Conservation (phyloP, 1,140 invertebrate genomes). For the Magallana gigas region DNA sequence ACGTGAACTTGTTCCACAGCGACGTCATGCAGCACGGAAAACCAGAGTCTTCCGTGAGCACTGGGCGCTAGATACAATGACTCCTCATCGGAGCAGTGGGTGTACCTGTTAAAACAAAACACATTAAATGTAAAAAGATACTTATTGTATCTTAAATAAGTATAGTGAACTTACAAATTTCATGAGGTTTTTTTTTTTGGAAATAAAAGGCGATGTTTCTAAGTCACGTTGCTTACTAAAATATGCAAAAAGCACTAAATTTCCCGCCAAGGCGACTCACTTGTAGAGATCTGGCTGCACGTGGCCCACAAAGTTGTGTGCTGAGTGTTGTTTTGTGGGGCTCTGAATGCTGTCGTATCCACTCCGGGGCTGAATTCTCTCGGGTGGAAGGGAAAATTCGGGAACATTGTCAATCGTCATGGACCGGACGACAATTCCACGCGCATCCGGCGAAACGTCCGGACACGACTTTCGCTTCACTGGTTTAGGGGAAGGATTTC, state of each 20-base stretch:
- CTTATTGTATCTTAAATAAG: too few species aligned
- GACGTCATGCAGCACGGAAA: slow-evolving; percentile 68
- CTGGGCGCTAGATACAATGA: slow-evolving; percentile 57
- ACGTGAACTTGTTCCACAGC: slow-evolving; percentile 70
- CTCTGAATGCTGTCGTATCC: slow-evolving; percentile 43
- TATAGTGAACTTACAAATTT: too few species aligned
- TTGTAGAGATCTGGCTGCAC: slow-evolving; percentile 71
- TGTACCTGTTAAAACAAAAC: slow-evolving; percentile 43
- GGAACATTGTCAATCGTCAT: slow-evolving; percentile 68
- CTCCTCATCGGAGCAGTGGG: slow-evolving; percentile 63
- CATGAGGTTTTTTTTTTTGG: too few species aligned
- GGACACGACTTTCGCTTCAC: slow-evolving; percentile 67
- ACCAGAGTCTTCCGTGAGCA: slow-evolving; percentile 71
- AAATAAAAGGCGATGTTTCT: too few species aligned
- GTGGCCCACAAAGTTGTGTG: slow-evolving; percentile 61
- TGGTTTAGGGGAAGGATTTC: slow-evolving; percentile 64
- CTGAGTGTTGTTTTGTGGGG: slow-evolving; percentile 48
- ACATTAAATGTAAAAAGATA: neutral
- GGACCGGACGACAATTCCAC: slow-evolving; percentile 62
- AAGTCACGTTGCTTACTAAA: too few species aligned
- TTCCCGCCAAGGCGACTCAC: slow-evolving; percentile 42
- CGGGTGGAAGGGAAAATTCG: slow-evolving; percentile 71
- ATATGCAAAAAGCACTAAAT: too few species aligned
- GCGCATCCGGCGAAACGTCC: slow-evolving; percentile 51
- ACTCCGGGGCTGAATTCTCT: slow-evolving; percentile 68